Evolutionary conservation across 2,888 invertebrate genomes (phyloP).

Genomic region (Plutella xylostella): DNA sequence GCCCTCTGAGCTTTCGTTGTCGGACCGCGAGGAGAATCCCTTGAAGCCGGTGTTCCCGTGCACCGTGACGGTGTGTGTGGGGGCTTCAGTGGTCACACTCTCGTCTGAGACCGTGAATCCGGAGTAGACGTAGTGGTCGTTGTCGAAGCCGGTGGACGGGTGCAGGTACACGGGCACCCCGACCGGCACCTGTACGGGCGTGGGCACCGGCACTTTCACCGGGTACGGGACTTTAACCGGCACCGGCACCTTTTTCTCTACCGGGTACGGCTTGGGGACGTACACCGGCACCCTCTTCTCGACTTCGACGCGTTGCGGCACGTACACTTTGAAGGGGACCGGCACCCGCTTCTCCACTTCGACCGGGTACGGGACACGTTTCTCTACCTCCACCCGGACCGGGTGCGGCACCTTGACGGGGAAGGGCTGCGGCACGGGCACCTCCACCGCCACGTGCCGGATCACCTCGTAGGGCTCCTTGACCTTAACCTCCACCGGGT

Average conservation of each 20-base stretch:
- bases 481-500: conserved; percentile 57
- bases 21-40: conserved; percentile 46
- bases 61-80: conserved; percentile 35
- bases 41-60: conserved; percentile 41
- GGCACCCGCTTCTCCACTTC: conserved; percentile 60
- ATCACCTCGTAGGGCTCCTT: conserved; percentile 52
- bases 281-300: conserved; percentile 44
- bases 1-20: conserved; percentile 12
- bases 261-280: conserved; percentile 34
- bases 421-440: conserved; percentile 58
- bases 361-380: conserved; percentile 53
- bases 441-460: conserved; percentile 49
- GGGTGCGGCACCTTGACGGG: conserved; percentile 66
- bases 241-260: conserved; percentile 55
- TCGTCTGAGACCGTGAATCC: conserved; percentile 14
- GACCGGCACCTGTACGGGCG: conserved; percentile 50
- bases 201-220: conserved; percentile 52
- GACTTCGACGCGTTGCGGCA: conserved; percentile 36
- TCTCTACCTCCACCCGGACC: conserved; percentile 58
- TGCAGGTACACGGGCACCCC: conserved; percentile 45
- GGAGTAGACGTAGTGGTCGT: conserved; percentile 20
- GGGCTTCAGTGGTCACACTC: conserved; percentile 19
- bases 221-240: conserved; percentile 56
- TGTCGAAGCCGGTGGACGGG: conserved; percentile 32
- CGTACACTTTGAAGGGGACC: conserved; percentile 27